Evolutionary conservation across 1,140 invertebrate species (phyloP).

Genomic region (Pseudobourletiella spinata): DNA sequence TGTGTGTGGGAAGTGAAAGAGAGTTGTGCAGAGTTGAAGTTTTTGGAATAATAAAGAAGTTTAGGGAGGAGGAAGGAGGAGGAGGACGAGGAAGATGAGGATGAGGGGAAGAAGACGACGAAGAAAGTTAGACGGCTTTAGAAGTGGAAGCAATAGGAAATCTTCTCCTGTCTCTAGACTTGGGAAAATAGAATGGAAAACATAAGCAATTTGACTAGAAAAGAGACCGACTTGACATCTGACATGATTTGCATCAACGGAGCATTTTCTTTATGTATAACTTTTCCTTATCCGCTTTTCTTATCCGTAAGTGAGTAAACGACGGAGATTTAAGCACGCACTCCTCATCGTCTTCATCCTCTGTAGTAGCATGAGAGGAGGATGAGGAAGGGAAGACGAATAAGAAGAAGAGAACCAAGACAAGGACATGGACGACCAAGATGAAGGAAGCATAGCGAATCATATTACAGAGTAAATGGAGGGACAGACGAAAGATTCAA

Average conservation of each 20-base stretch:
- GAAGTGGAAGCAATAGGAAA: too few relatives aligned
- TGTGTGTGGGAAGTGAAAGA: too few relatives aligned
- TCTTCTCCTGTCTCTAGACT: not conserved
- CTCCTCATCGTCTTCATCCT: too few relatives aligned
- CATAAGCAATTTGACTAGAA: constrained; percentile 20
- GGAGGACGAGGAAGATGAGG: not conserved
- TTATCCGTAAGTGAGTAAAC: not conserved
- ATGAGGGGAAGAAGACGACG: not conserved
- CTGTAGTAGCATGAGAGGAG: too few relatives aligned
- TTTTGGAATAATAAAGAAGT: not conserved
- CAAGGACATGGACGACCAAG: not conserved
- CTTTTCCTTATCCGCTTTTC: not conserved
- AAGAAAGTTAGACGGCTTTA: too few relatives aligned
- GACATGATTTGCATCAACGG: constrained; percentile 34
- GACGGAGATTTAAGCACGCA: constrained; percentile 3
- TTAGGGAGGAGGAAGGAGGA: not conserved
- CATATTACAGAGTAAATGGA: constrained; percentile 8
- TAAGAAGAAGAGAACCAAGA: too few relatives aligned
- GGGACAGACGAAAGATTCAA: constrained; percentile 4
- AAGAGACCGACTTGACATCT: constrained; percentile 29
- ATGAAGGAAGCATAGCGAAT: constrained; percentile 3
- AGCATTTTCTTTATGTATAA: not conserved
- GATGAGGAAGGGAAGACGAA: too few relatives aligned
- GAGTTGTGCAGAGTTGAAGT: not conserved
- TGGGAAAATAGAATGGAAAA: constrained; percentile 15